Percentiles rank a stretch among this genome's conserved stretches.
phyloP scores from a whole-genome alignment of 2,797 vertebrate genomes.

The Simalia tracyae region DNA sequence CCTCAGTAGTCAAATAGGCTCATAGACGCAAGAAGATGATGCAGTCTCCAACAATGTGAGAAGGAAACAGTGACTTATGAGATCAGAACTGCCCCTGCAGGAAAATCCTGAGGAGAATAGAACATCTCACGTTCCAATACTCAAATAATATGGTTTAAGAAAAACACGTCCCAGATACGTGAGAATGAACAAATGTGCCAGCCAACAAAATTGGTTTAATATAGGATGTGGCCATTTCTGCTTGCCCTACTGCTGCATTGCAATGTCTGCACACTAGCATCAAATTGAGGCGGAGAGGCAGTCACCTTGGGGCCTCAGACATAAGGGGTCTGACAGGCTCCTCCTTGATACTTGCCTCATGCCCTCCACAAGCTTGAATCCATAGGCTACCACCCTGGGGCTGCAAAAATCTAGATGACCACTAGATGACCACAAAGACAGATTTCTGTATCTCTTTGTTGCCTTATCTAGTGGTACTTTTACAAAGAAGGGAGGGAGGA shows the following conservation, averaged over 20 bases:
- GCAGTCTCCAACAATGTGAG: not conserved
- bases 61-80: not conserved
- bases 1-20: not conserved
- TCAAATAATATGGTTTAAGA: not conserved
- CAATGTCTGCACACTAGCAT: not conserved
- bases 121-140: not conserved
- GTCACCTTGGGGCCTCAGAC: not conserved
- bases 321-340: not conserved
- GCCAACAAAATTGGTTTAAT: not conserved
- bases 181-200: not conserved
- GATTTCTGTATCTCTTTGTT: no score
- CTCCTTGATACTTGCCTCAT: not conserved
- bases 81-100: not conserved
- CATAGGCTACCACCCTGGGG: not conserved
- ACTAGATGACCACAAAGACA: no score
- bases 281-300: not conserved
- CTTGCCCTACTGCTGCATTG: not conserved
- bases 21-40: not conserved
- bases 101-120: not conserved
- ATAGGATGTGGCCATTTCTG: not conserved
- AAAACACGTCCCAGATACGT: not conserved
- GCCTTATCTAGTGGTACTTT: no score
- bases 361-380: not conserved
- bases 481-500: no score
- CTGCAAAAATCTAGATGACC: not conserved